These are phyloP conservation scores for Euzophera pinguis DNA, from an alignment of 2,888 invertebrate genomes.

Conservation along the genomic window DNA sequence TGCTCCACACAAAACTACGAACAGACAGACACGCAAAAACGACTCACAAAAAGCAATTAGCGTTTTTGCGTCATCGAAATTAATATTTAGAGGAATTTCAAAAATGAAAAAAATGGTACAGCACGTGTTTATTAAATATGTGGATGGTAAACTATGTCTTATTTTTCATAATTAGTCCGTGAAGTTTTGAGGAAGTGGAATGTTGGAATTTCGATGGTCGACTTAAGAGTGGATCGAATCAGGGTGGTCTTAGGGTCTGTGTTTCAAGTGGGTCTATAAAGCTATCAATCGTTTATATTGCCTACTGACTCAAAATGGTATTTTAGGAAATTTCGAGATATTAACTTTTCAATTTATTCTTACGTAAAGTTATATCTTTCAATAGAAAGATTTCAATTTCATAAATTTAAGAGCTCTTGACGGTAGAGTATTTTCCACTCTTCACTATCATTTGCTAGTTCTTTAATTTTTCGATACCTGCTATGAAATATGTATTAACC, in stretches of 20 bases:
- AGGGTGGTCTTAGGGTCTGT: conserved; percentile 50
- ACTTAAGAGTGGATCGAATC: conserved; percentile 33
- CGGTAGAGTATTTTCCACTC: too few species aligned
- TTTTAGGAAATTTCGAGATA: not conserved
- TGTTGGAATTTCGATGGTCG: conserved; percentile 34
- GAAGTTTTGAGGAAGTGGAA: conserved; percentile 50
- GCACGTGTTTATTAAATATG: conserved; percentile 73
- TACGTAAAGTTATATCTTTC: too few species aligned
- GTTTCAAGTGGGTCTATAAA: conserved; percentile 25
- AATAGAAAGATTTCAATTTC: too few species aligned
- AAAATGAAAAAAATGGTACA: conserved; percentile 43
- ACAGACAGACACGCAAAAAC: conserved; percentile 63
- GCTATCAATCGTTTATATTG: not conserved
- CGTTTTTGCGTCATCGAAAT: conserved; percentile 64
- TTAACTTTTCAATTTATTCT: too few species aligned
- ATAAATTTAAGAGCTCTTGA: too few species aligned
- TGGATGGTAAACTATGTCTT: conserved; percentile 69
- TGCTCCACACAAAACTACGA: conserved; percentile 46
- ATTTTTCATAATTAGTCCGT: conserved; percentile 77
- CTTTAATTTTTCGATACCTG: too few species aligned
- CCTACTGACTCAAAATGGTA: not conserved
- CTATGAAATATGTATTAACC: too few species aligned
- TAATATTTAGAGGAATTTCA: conserved; percentile 69
- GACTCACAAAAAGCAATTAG: conserved; percentile 74
- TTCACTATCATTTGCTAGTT: too few species aligned